Evolutionary conservation across 2,888 invertebrate species (phyloP).

Genomic region (Drosophila austrosaltans): DNA sequence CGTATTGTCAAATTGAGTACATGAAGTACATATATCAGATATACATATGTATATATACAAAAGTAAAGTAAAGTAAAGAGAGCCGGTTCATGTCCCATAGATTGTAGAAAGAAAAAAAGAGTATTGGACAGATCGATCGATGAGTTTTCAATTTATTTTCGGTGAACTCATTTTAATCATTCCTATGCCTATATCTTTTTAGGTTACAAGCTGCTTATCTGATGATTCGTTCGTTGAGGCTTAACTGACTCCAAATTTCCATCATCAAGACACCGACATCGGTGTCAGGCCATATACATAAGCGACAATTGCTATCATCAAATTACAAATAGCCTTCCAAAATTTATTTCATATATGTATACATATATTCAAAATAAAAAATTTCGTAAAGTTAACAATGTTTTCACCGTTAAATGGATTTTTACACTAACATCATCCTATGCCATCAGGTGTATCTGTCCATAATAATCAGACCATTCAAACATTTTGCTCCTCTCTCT

Average conservation of each 20-base stretch:
- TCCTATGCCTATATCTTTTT: constrained; percentile 28
- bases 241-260: constrained; percentile 11
- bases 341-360: not conserved
- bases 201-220: constrained; percentile 38
- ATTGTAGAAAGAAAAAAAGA: not conserved
- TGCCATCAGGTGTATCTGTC: not conserved
- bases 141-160: not conserved
- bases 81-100: not conserved
- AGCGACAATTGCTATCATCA: not conserved
- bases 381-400: no score
- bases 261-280: not conserved
- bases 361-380: no score
- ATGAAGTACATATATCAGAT: not conserved
- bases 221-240: not conserved
- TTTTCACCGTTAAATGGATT: not conserved
- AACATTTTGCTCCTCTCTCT: not conserved
- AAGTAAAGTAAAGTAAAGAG: not conserved
- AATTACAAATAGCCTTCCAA: not conserved
- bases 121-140: constrained; percentile 1
- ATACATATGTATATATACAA: not conserved
- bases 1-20: constrained; percentile 20
- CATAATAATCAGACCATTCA: not conserved
- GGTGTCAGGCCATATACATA: not conserved
- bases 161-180: constrained; percentile 14
- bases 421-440: constrained; percentile 12